Conservation (phyloP, 2,113 vertebrate species). For the Cathartes aura region DNA sequence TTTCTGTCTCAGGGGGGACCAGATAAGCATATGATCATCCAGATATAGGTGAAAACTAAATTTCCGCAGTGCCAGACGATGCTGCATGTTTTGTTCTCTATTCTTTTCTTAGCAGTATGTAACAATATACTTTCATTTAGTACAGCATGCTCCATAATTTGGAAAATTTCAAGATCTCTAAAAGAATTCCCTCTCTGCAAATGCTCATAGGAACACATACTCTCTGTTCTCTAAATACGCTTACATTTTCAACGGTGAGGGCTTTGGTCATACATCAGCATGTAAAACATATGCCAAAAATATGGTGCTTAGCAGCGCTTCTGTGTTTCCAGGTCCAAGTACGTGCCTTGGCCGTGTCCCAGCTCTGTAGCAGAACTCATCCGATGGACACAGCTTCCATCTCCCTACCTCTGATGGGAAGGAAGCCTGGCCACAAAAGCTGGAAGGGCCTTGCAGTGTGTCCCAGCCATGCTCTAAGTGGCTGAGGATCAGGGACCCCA, state of each 20-base stretch:
- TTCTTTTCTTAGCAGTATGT: not conserved
- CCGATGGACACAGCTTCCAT: not conserved
- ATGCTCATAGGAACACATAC: not conserved
- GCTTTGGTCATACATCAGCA: not conserved
- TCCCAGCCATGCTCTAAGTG: accelerated
- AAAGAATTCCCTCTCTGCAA: not conserved
- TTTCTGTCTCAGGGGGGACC: not conserved
- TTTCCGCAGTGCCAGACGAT: not conserved
- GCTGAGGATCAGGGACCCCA: not conserved
- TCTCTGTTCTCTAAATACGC: not conserved
- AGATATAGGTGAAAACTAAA: not conserved
- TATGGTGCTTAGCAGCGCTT: not conserved
- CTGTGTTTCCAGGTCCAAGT: not conserved
- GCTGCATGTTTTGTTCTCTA: not conserved
- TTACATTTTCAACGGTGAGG: not conserved
- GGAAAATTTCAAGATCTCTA: not conserved
- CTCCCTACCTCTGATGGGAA: not conserved
- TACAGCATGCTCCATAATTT: not conserved
- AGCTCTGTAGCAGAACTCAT: not conserved
- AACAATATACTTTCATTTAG: not conserved
- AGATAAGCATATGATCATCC: not conserved
- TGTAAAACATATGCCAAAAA: not conserved
- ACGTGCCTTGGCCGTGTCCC: accelerated
- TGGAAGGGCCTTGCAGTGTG: not conserved
- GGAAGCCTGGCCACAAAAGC: not conserved